phyloP scores from a whole-genome alignment of 2,888 invertebrate genomes.

The Philaethria dido region DNA sequence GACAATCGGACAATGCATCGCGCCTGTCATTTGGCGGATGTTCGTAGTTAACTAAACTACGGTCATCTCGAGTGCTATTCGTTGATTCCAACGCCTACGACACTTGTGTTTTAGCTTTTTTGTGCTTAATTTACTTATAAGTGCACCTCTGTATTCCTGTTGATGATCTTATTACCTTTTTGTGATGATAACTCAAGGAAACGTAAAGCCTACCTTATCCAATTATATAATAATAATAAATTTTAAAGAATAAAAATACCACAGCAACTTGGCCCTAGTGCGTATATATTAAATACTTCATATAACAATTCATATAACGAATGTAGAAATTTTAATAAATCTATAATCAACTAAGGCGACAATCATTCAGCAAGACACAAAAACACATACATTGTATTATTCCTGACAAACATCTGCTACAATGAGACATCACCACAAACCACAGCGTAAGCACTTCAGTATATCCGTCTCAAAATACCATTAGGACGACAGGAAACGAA shows the following conservation, averaged over 20 bases:
- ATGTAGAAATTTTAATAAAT: too few species aligned
- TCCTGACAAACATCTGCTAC: slow-evolving; percentile 39
- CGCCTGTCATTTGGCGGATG: slow-evolving; percentile 69
- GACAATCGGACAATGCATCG: slow-evolving; percentile 53
- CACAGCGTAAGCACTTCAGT: slow-evolving; percentile 46
- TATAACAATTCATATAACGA: too few species aligned
- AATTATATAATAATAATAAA: not conserved
- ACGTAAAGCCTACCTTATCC: not conserved
- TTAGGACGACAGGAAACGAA: slow-evolving; percentile 68
- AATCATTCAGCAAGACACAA: not conserved
- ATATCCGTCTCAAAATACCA: slow-evolving; percentile 52
- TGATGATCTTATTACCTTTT: slow-evolving; percentile 18
- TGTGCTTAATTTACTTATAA: slow-evolving; percentile 66
- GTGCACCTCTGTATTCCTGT: slow-evolving; percentile 53
- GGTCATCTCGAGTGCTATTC: slow-evolving; percentile 71
- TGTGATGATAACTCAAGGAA: not conserved
- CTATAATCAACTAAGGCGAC: not conserved
- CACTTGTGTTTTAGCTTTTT: slow-evolving; percentile 64
- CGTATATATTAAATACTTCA: too few species aligned
- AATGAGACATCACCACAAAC: slow-evolving; percentile 40
- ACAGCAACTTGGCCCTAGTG: too few species aligned
- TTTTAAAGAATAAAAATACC: too few species aligned
- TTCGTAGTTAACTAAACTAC: slow-evolving; percentile 76
- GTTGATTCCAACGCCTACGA: slow-evolving; percentile 71
- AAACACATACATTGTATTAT: slow-evolving; percentile 9